Base-by-base conservation (phyloP, 2,888 invertebrate genomes). In the Tiliacea aurago region DNA sequence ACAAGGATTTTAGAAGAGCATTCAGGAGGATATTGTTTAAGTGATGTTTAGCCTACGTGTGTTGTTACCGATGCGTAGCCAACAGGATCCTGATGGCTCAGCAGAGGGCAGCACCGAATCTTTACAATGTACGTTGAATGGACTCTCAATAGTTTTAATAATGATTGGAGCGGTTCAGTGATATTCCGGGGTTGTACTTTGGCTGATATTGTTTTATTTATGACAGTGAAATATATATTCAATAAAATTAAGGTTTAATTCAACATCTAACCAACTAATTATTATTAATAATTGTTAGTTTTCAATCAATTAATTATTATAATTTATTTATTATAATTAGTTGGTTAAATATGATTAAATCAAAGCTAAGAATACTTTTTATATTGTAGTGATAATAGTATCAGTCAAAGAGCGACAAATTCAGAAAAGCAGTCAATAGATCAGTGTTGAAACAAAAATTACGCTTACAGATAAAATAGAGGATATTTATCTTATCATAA, bases 11-110 rank as follows among this genome's bases (percentile, higher is more conserved):
- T 96, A 97, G 99, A 87, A 97, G 99, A 90, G 99, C 99, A 81
- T 99, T 99, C 94, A 97, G 99, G 86, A 97, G 99, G 94, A 99
- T 99, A 96, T 97, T 99, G 94, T 99, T 99, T 96, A 99, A 99
- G 98, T 99, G 98, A 98, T 98, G 98, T 98, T 98, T 98, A 96
- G 97, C 98, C 91, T 98, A 98, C 96, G 97, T 98, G 97, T 98
- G 98, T 97, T 98, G 98, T 96, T 98, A 98, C 93, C 95, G 97
- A 93, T 98, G 98, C 96, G 98, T 98, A 80, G 96, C 97, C 91
- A 97, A 97, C 88, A 96, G 97, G 76, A 97, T 97, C 74, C 91
- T 97, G 92, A 94, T 97, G 94, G 97, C 97, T 79, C 97, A 97
- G 90, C 96, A 93, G 90, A 95, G 97, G 90, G 97, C 97, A 94